These are phyloP conservation scores for Auanema sp. DNA, from an alignment of 2,888 invertebrate genomes.

Conservation along the genomic window DNA sequence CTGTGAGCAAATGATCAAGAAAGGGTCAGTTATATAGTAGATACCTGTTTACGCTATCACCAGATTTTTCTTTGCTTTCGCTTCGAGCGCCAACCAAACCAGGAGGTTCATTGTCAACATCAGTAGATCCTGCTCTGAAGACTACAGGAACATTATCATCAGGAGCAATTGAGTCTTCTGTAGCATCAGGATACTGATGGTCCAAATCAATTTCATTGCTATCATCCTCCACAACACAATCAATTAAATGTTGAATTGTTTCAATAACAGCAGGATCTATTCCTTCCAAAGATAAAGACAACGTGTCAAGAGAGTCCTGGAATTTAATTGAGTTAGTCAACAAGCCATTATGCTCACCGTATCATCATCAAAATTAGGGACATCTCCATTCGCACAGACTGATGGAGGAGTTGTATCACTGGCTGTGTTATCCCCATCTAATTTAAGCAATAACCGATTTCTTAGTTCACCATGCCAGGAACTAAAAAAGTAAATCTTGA, in stretches of 20 bases:
- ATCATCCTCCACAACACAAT: slow-evolving; percentile 46
- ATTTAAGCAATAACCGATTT: slow-evolving; percentile 29
- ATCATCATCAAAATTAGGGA: slow-evolving; percentile 44
- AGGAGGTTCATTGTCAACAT: slow-evolving; percentile 5
- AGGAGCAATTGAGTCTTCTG: not conserved
- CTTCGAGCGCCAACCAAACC: no score
- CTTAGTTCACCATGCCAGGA: slow-evolving; percentile 35
- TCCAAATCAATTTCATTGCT: slow-evolving; percentile 21
- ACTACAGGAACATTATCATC: not conserved
- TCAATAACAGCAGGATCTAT: slow-evolving; percentile 53
- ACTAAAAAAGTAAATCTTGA: slow-evolving; percentile 11
- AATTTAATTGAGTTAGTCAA: not conserved
- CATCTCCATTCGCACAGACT: slow-evolving; percentile 18
- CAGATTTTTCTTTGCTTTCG: slow-evolving; percentile 14
- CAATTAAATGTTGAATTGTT: slow-evolving; percentile 49
- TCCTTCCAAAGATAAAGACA: slow-evolving; percentile 43
- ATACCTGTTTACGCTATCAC: slow-evolving; percentile 10
- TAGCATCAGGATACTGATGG: slow-evolving; percentile 6
- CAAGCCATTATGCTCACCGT: slow-evolving; percentile 12
- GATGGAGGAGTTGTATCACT: slow-evolving; percentile 19
- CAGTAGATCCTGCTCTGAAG: not conserved
- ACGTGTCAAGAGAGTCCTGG: slow-evolving; percentile 55
- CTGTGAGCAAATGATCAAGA: slow-evolving; percentile 13
- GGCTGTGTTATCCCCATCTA: slow-evolving; percentile 14
- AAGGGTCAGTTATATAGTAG: no score